A percentile compares a stretch with the other conserved stretches of the same genome.
Conservation (phyloP, 2,888 invertebrate genomes). For the Physocephala rufipes region DNA sequence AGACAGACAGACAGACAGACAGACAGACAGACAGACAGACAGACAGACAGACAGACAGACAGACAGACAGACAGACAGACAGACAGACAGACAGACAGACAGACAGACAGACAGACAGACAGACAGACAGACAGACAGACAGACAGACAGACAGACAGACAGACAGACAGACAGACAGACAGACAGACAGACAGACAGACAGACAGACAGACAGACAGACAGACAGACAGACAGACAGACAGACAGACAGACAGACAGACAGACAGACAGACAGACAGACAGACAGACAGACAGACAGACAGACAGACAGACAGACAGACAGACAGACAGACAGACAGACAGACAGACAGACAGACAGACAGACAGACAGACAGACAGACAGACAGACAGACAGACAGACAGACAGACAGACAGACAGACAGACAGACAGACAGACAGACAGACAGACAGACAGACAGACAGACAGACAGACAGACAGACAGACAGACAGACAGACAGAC, state of each 20-base stretch:
- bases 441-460: no score
- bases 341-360: slow-evolving; percentile 4
- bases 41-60: slow-evolving; percentile 15
- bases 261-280: slow-evolving; percentile 15
- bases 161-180: not conserved
- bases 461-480: no score
- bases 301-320: slow-evolving; percentile 17
- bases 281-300: slow-evolving; percentile 13
- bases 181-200: not conserved
- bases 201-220: not conserved
- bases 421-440: no score
- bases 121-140: slow-evolving; percentile 8
- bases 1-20: slow-evolving; percentile 23
- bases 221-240: not conserved
- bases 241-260: not conserved
- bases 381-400: no score
- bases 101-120: not conserved
- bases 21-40: slow-evolving; percentile 9
- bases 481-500: no score
- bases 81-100: not conserved
- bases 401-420: no score
- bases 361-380: slow-evolving; percentile 18
- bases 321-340: slow-evolving; percentile 2
- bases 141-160: not conserved
- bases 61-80: slow-evolving; percentile 9